phyloP scores from a whole-genome alignment of 1,140 invertebrate species.

The Conus betulinus region DNA sequence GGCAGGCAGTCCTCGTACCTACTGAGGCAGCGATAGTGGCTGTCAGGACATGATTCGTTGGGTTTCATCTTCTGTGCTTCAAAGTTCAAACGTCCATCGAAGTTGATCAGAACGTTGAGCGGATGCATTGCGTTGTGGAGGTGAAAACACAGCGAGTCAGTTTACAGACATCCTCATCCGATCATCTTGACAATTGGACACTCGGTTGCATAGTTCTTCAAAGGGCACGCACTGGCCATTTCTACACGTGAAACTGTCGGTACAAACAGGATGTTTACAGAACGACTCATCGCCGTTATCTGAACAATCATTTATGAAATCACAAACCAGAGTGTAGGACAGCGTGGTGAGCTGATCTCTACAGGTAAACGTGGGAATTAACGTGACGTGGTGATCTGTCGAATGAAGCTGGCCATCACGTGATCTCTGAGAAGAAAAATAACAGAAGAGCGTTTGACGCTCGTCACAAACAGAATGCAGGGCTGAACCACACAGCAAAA shows the following conservation, averaged over 20 bases:
- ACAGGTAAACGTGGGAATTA: neutral
- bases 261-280: neutral
- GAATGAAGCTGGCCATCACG: neutral
- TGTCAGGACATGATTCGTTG: neutral
- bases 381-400: neutral
- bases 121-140: neutral
- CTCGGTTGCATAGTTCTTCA: neutral
- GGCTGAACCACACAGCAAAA: neutral
- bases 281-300: neutral
- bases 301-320: neutral
- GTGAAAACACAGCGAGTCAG: neutral
- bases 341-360: neutral
- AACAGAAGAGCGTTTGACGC: neutral
- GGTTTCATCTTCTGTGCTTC: too few relatives aligned
- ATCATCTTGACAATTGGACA: neutral
- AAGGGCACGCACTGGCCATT: conserved; percentile 18
- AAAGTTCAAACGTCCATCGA: neutral
- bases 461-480: neutral
- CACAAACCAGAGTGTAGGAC: conserved; percentile 12
- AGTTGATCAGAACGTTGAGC: neutral
- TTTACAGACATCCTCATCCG: neutral
- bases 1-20: neutral
- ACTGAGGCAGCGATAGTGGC: neutral
- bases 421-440: neutral
- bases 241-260: neutral